Evolutionary conservation across 2,888 invertebrate genomes (phyloP).

Genomic region (Anthophora plumipes): DNA sequence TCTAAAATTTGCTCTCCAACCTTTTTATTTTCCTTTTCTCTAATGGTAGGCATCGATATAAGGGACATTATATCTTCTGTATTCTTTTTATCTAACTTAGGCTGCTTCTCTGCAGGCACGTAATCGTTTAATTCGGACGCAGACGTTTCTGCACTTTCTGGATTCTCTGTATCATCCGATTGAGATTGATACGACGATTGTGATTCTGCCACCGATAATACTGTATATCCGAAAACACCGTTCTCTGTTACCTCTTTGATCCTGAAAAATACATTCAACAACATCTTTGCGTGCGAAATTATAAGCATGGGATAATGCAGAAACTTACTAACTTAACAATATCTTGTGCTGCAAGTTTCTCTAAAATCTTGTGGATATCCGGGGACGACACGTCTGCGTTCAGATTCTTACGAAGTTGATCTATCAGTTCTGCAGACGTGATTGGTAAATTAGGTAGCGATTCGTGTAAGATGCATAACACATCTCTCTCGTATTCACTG

Average conservation of each 20-base stretch:
- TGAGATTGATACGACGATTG: slow-evolving; percentile 74
- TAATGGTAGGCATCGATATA: slow-evolving; percentile 95
- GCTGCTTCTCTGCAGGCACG: slow-evolving; percentile 77
- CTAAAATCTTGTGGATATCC: slow-evolving; percentile 89
- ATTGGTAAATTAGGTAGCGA: slow-evolving; percentile 89
- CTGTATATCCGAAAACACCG: slow-evolving; percentile 81
- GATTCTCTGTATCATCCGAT: slow-evolving; percentile 75
- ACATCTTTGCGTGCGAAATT: slow-evolving; percentile 1
- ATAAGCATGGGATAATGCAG: background rate
- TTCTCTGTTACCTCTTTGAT: slow-evolving; percentile 83
- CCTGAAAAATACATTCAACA: slow-evolving; percentile 63
- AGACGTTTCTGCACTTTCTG: slow-evolving; percentile 76
- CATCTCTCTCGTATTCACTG: slow-evolving; percentile 84
- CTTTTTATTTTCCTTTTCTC: slow-evolving; percentile 97
- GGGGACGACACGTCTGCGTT: slow-evolving; percentile 86
- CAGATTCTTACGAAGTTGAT: slow-evolving; percentile 86
- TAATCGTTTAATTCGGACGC: slow-evolving; percentile 78
- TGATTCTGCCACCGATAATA: slow-evolving; percentile 78
- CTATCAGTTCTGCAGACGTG: slow-evolving; percentile 88
- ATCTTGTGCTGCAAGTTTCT: slow-evolving; percentile 92
- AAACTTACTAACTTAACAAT: slow-evolving; percentile 86
- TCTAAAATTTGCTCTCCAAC: slow-evolving; percentile 98
- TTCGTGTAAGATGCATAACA: slow-evolving; percentile 89
- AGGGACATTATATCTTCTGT: slow-evolving; percentile 88
- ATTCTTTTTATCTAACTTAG: slow-evolving; percentile 79